Evolutionary conservation across 2,888 invertebrate species (phyloP).

Genomic region (Chymomyza fuscimana): DNA sequence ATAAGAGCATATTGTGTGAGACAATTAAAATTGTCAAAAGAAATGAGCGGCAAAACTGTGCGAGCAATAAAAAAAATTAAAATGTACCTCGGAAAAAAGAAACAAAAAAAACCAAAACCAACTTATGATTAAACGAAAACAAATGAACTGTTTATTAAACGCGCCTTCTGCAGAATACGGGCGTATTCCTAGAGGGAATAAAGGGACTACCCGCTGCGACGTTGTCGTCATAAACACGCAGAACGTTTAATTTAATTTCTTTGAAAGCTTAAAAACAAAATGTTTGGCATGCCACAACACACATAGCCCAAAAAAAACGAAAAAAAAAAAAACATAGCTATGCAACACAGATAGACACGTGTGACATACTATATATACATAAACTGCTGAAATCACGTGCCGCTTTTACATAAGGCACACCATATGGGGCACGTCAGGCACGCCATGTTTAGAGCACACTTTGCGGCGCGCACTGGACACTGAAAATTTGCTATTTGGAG

Average conservation of each 20-base stretch:
- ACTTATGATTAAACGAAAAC: conserved; percentile 67
- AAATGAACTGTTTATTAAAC: conserved; percentile 77
- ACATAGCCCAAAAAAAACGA: conserved; percentile 13
- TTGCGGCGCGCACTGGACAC: conserved; percentile 47
- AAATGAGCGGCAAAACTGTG: conserved; percentile 11
- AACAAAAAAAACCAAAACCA: conserved; percentile 48
- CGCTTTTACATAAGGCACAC: conserved; percentile 24
- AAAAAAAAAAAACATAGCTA: conserved; percentile 30
- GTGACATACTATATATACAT: conserved; percentile 32
- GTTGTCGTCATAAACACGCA: conserved; percentile 61
- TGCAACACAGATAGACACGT: conserved; percentile 44
- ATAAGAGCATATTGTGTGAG: conserved; percentile 33
- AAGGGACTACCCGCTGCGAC: conserved; percentile 15
- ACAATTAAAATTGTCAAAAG: conserved; percentile 67
- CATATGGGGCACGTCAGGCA: not conserved
- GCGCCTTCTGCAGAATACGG: conserved; percentile 46
- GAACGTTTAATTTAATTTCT: conserved; percentile 76
- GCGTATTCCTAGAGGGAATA: conserved; percentile 20
- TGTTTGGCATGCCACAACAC: conserved; percentile 53
- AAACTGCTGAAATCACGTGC: conserved; percentile 64
- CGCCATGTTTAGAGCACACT: not conserved
- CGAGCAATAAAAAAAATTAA: conserved; percentile 32
- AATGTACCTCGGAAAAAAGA: conserved; percentile 8
- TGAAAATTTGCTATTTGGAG: not conserved
- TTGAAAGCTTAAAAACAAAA: conserved; percentile 71